A percentile compares a stretch with the other conserved stretches of the same genome.
phyloP scores from a whole-genome alignment of 92 coral and sea anemone species.

The Epizoanthus illoricatus region DNA sequence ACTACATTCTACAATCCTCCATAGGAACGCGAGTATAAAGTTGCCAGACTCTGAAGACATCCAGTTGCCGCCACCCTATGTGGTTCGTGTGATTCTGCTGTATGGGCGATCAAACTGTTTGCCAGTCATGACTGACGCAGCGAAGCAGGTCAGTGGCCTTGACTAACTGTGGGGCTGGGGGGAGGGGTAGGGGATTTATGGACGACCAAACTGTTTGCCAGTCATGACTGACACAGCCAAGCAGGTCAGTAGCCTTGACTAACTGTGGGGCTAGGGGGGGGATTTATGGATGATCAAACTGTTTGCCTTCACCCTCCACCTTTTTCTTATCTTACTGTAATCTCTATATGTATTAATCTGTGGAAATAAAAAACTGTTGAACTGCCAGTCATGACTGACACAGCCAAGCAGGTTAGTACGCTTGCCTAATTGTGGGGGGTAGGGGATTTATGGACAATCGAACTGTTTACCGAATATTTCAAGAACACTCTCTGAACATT shows the following conservation, averaged over 20 bases:
- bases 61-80: conserved; percentile 81
- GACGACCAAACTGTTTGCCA: too few relatives aligned
- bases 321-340: neutral
- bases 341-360: too few relatives aligned
- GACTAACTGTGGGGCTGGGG: neutral
- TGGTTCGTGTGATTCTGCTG: conserved; percentile 82
- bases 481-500: too few relatives aligned
- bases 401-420: too few relatives aligned
- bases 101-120: conserved; percentile 87
- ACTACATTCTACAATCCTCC: neutral
- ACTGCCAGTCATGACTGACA: too few relatives aligned
- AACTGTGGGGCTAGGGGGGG: neutral
- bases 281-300: too few relatives aligned
- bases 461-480: too few relatives aligned
- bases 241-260: conserved; percentile 55
- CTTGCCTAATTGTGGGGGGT: too few relatives aligned
- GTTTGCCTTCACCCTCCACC: too few relatives aligned
- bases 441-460: too few relatives aligned
- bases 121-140: conserved; percentile 65
- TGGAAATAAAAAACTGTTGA: too few relatives aligned
- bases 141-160: conserved; percentile 65
- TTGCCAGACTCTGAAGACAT: conserved; percentile 70
- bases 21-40: conserved; percentile 59
- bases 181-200: too few relatives aligned
- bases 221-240: conserved; percentile 59